Conservation (phyloP, 2,113 vertebrate genomes). For the Elephas maximus region DNA sequence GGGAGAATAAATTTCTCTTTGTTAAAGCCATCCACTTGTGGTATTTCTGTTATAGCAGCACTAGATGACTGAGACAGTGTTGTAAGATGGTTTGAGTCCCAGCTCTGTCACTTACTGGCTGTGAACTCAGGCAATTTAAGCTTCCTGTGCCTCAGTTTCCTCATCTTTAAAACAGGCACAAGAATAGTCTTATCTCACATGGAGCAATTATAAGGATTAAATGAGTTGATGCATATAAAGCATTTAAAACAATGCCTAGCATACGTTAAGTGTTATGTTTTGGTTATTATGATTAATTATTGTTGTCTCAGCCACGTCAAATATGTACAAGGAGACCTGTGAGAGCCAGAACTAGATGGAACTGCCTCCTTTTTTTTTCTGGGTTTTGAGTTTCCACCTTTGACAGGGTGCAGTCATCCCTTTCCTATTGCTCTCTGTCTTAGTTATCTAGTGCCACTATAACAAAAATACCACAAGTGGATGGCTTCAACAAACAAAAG, state of each 20-base stretch:
- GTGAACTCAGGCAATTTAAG: neutral
- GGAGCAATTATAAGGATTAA: neutral
- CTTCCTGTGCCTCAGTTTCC: constrained; percentile 10
- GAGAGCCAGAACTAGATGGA: neutral
- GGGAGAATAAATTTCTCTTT: too few relatives aligned
- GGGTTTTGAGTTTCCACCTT: neutral
- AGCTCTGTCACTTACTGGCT: neutral
- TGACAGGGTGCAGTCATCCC: neutral
- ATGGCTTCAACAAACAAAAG: too few relatives aligned
- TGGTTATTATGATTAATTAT: neutral
- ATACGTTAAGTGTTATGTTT: neutral
- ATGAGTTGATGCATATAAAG: neutral
- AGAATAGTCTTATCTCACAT: neutral
- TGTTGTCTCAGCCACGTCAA: neutral
- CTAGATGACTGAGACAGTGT: neutral
- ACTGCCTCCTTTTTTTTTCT: neutral
- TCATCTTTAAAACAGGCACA: neutral
- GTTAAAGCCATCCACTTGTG: too few relatives aligned
- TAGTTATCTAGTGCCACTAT: too few relatives aligned
- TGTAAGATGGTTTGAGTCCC: neutral
- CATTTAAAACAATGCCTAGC: neutral
- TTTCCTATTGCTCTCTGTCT: neutral
- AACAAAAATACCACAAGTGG: too few relatives aligned
- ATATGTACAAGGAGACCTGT: neutral
- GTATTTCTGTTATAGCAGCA: too few relatives aligned